phyloP scores from a whole-genome alignment of 1,140 invertebrate species.

The Drosophila tsacasi region DNA sequence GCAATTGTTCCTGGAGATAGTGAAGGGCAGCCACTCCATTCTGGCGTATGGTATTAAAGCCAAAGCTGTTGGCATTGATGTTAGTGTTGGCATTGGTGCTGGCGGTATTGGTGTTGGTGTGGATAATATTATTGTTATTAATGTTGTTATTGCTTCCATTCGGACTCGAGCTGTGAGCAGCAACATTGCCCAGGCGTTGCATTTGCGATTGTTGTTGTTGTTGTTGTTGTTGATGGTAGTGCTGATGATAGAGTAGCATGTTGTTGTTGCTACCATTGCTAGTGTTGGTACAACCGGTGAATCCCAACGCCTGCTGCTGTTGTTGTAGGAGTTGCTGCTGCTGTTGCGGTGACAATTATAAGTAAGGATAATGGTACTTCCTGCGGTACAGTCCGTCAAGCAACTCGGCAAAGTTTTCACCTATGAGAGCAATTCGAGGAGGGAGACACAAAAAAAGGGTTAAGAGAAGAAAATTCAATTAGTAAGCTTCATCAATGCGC shows the following conservation, averaged over 20 bases:
- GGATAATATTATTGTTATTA: constrained; percentile 29
- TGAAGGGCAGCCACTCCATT: constrained; percentile 44
- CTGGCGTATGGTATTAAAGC: constrained; percentile 42
- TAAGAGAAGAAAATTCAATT: constrained; percentile 44
- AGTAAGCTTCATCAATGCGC: constrained; percentile 27
- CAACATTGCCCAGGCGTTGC: constrained; percentile 49
- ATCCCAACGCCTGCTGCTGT: constrained; percentile 72
- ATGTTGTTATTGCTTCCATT: constrained; percentile 47
- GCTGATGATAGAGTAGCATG: constrained; percentile 54
- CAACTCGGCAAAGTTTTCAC: constrained; percentile 81
- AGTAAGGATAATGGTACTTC: constrained; percentile 85
- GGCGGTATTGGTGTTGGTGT: constrained; percentile 22
- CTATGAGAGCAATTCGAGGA: constrained; percentile 38
- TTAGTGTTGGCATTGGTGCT: constrained; percentile 26
- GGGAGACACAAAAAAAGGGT: constrained; percentile 8
- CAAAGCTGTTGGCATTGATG: constrained; percentile 27
- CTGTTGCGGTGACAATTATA: constrained; percentile 82
- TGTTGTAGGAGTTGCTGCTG: constrained; percentile 76
- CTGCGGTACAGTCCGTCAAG: constrained; percentile 83
- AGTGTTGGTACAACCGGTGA: constrained; percentile 30
- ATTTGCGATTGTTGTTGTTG: constrained; percentile 26
- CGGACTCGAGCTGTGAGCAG: constrained; percentile 43
- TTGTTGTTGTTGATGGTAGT: constrained; percentile 29
- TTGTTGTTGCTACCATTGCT: constrained; percentile 39
- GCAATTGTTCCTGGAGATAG: constrained; percentile 39